phyloP scores from a whole-genome alignment of 2,888 invertebrate species.

The Acleris emargana region DNA sequence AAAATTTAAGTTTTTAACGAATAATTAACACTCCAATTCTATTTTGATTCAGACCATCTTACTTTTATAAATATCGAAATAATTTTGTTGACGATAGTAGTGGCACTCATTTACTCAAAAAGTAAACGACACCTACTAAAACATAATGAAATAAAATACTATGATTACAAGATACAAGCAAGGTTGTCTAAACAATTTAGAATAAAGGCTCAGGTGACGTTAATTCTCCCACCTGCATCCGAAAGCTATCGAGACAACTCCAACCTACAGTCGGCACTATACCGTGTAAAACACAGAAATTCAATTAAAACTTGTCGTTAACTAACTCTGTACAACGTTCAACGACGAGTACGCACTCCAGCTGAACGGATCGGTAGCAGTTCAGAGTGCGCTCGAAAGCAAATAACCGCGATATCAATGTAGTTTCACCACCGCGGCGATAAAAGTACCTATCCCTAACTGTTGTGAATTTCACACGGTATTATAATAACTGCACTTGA shows the following conservation, averaged over 20 bases:
- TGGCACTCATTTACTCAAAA: too few species aligned
- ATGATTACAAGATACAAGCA: too few species aligned
- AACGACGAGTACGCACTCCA: constrained; percentile 25
- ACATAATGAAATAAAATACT: too few species aligned
- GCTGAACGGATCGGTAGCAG: constrained; percentile 20
- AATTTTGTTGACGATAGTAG: too few species aligned
- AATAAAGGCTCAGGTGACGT: not conserved
- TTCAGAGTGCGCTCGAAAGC: constrained; percentile 12
- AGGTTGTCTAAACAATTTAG: too few species aligned
- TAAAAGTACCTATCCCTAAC: not conserved
- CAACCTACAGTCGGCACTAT: constrained; percentile 14
- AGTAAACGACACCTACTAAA: too few species aligned
- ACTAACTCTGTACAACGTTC: constrained; percentile 28
- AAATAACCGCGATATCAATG: constrained; percentile 2
- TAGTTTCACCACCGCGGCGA: not conserved
- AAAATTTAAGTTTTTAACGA: too few species aligned
- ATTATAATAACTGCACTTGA: too few species aligned
- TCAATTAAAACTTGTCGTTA: constrained; percentile 37
- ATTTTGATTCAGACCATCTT: too few species aligned
- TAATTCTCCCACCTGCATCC: constrained; percentile 29
- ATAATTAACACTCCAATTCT: too few species aligned
- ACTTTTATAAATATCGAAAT: too few species aligned
- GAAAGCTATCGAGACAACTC: constrained; percentile 27
- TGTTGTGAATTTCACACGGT: too few species aligned
- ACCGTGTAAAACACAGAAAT: constrained; percentile 34